phyloP scores from a whole-genome alignment of 2,113 vertebrate species.

The Gnathonemus longibarbis region DNA sequence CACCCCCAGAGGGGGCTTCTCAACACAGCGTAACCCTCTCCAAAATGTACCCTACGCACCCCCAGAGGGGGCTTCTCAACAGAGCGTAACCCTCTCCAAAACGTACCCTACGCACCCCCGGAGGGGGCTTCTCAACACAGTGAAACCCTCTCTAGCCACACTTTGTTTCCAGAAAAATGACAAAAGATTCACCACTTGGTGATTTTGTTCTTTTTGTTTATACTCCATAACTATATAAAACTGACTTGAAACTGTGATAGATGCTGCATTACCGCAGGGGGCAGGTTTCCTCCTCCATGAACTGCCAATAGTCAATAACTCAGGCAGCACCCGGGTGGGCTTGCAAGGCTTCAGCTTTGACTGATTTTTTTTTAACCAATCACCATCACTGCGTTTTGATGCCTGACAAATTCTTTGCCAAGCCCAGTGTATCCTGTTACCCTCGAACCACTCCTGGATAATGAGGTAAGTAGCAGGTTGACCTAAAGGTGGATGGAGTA shows the following conservation, averaged over 20 bases:
- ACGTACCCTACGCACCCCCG: not conserved
- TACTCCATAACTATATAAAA: not conserved
- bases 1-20: not conserved
- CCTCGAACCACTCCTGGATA: not conserved
- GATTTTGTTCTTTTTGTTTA: not conserved
- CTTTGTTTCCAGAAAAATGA: not conserved
- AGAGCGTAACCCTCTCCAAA: not conserved
- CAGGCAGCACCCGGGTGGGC: not conserved
- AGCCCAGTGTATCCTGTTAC: not conserved
- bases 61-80: not conserved
- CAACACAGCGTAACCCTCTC: no score
- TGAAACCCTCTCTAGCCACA: not conserved
- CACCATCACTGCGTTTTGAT: not conserved
- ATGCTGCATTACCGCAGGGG: not conserved
- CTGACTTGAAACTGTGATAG: not conserved
- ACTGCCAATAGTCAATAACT: not conserved
- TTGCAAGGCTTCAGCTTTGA: not conserved
- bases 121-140: not conserved
- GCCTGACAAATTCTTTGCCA: not conserved
- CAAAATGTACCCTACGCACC: no score
- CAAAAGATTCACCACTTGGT: not conserved
- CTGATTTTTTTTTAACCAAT: not conserved
- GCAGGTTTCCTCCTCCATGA: not conserved
- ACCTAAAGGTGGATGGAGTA: not conserved
- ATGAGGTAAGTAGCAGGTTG: not conserved